A percentile compares a stretch with the other conserved stretches of the same genome.
Conservation (phyloP, 2,113 vertebrate genomes). For the Mirounga angustirostris region DNA sequence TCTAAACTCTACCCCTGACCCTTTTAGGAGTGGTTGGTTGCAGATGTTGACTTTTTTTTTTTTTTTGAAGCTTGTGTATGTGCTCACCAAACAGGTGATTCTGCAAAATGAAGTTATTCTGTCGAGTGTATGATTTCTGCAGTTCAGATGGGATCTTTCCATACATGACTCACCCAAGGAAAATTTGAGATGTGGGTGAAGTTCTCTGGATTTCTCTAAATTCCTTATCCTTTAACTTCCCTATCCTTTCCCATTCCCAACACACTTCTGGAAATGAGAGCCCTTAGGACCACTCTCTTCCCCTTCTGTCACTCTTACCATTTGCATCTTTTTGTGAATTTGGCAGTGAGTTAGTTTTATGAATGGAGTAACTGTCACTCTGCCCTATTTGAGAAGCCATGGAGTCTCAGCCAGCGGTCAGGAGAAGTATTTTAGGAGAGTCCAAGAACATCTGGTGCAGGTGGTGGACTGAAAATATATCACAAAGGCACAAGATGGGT, state of each 20-base stretch:
- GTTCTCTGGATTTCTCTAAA: neutral
- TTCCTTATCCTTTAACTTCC: neutral
- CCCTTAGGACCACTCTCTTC: neutral
- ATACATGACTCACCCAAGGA: neutral
- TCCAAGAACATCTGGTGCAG: neutral
- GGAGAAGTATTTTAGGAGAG: neutral
- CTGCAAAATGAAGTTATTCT: neutral
- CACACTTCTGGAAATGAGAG: neutral
- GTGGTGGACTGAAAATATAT: neutral
- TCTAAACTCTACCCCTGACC: neutral
- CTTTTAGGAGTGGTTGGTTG: neutral
- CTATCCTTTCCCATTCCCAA: neutral
- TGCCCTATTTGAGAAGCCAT: neutral
- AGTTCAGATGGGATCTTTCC: neutral
- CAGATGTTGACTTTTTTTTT: neutral
- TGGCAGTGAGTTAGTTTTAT: neutral
- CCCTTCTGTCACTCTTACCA: neutral
- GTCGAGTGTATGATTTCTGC: neutral
- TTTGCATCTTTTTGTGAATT: neutral
- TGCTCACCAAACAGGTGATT: neutral
- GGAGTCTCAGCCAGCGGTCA: neutral
- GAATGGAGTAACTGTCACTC: neutral
- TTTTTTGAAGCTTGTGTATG: neutral
- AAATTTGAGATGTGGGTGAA: neutral
- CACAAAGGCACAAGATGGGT: neutral